These are phyloP conservation scores for Scomber scombrus DNA, from an alignment of 2,113 vertebrate genomes.

Conservation along the genomic window DNA sequence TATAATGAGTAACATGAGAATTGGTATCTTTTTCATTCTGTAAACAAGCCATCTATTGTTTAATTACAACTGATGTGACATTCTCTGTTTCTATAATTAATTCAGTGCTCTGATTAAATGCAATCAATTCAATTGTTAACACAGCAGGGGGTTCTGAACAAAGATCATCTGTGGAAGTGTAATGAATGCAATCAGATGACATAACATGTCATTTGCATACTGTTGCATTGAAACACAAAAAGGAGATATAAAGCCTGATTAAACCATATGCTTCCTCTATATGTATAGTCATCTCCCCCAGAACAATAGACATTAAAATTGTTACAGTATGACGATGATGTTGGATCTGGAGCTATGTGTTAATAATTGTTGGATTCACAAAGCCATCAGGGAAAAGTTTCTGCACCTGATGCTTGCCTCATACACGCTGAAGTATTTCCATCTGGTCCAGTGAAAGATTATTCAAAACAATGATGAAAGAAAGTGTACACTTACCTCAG, in stretches of 20 bases:
- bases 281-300: not conserved
- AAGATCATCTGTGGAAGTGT: slow-evolving; percentile 73
- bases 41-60: slow-evolving; percentile 72
- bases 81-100: slow-evolving; percentile 77
- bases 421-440: slow-evolving; percentile 6
- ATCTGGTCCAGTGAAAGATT: slow-evolving; percentile 12
- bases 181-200: slow-evolving; percentile 77
- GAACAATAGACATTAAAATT: not conserved
- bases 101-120: slow-evolving; percentile 80
- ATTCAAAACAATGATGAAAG: slow-evolving; percentile 40
- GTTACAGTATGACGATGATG: not conserved
- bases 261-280: slow-evolving; percentile 35
- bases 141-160: slow-evolving; percentile 68
- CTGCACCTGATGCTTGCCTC: slow-evolving; percentile 23
- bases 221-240: slow-evolving; percentile 45
- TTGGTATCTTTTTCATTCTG: slow-evolving; percentile 56
- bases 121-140: slow-evolving; percentile 81
- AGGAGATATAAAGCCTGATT: slow-evolving; percentile 39
- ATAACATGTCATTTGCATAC: slow-evolving; percentile 70
- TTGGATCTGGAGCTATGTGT: not conserved
- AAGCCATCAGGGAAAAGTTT: slow-evolving; percentile 28
- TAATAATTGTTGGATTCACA: not conserved
- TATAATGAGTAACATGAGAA: slow-evolving; percentile 53
- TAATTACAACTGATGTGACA: slow-evolving; percentile 78
- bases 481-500: slow-evolving; percentile 70